phyloP scores from a whole-genome alignment of 2,113 vertebrate genomes.

The Callochromis pleurospilus region DNA sequence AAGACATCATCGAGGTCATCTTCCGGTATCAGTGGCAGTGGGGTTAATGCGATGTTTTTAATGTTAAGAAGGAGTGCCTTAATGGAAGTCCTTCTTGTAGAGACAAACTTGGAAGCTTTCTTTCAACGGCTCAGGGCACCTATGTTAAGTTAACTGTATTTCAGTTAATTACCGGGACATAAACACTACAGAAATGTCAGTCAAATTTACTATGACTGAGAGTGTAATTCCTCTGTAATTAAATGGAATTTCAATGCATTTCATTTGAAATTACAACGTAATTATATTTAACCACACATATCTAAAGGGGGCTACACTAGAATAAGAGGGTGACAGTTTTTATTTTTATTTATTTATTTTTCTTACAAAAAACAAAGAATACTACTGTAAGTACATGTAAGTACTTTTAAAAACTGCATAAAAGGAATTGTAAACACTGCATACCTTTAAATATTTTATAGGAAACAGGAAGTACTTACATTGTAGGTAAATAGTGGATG shows the following conservation, averaged over 20 bases:
- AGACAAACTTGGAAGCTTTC: neutral
- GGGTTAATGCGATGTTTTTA: neutral
- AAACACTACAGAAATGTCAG: neutral
- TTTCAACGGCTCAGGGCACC: neutral
- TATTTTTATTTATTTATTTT: neutral
- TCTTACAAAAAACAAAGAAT: neutral
- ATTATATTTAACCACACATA: neutral
- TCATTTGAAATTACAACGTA: neutral
- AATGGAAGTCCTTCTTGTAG: neutral
- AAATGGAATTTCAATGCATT: neutral
- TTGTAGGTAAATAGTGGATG: neutral
- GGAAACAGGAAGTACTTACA: neutral
- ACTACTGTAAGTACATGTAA: neutral
- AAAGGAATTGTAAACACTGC: neutral
- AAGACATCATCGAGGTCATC: neutral
- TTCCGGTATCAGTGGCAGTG: neutral
- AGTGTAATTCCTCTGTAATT: neutral
- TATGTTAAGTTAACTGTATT: neutral
- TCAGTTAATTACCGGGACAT: neutral
- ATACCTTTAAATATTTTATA: neutral
- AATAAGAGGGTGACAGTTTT: neutral
- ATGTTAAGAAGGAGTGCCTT: neutral
- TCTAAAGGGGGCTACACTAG: neutral
- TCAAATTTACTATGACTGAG: neutral
- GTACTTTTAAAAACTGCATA: neutral